A percentile compares a stretch with the other conserved stretches of the same genome.
Conservation (phyloP, 2,113 vertebrate genomes). For the Geococcyx californianus region DNA sequence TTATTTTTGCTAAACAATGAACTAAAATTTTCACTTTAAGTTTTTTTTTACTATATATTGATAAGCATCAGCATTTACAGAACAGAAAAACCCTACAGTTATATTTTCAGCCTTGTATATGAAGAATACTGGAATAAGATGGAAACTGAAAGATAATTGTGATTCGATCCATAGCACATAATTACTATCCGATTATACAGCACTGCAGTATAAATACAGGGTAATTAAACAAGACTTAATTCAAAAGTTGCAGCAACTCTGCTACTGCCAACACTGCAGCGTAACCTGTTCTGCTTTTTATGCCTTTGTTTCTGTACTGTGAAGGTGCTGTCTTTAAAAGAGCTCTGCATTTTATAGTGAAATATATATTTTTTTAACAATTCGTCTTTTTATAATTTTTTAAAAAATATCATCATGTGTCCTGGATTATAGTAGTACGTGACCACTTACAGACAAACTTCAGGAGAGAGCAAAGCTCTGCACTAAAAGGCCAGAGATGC, state of each 20-base stretch:
- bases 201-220: neutral
- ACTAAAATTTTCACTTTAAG: neutral
- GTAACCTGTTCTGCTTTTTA: neutral
- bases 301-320: neutral
- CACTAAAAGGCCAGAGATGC: neutral
- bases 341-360: neutral
- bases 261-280: neutral
- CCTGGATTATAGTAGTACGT: neutral
- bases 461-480: neutral
- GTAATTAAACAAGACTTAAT: constrained; percentile 1
- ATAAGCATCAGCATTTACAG: neutral
- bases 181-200: neutral
- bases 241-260: neutral
- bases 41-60: neutral
- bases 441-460: neutral
- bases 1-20: neutral
- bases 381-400: accelerated
- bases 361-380: neutral
- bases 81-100: neutral
- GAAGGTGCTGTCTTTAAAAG: neutral
- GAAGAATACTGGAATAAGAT: neutral
- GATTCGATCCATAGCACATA: neutral
- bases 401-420: neutral
- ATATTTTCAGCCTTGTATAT: neutral
- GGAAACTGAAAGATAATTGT: neutral